phyloP scores from a whole-genome alignment of 2,888 invertebrate genomes.

The Bembecia ichneumoniformis region DNA sequence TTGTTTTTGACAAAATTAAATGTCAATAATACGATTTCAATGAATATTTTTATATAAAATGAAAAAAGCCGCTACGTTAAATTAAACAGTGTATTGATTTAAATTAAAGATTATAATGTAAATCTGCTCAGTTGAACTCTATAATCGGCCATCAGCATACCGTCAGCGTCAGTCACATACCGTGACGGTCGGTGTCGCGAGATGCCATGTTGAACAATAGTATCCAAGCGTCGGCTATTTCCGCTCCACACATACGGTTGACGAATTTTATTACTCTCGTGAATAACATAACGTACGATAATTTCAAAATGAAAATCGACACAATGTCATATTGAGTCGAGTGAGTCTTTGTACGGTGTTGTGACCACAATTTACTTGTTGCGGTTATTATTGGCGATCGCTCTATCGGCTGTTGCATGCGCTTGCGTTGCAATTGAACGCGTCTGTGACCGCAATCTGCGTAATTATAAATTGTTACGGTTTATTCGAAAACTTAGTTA shows the following conservation, averaged over 20 bases:
- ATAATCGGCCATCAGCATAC: conserved; percentile 33
- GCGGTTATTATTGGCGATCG: neutral
- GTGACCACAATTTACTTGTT: neutral
- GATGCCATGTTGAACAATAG: conserved; percentile 39
- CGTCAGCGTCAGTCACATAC: conserved; percentile 23
- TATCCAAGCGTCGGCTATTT: neutral
- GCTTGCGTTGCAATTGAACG: conserved; percentile 6
- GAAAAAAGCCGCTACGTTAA: conserved; percentile 14
- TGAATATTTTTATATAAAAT: conserved; percentile 14
- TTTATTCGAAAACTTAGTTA: conserved; percentile 35
- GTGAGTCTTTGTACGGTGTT: too few species aligned
- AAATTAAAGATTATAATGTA: conserved; percentile 32
- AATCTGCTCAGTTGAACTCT: conserved; percentile 29
- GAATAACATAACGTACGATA: too few species aligned
- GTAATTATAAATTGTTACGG: conserved; percentile 32
- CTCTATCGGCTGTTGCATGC: neutral
- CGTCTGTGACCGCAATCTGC: conserved; percentile 23
- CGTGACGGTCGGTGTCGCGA: conserved; percentile 39
- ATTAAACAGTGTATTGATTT: conserved; percentile 37
- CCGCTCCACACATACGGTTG: too few species aligned
- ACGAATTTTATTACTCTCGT: too few species aligned
- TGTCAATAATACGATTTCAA: conserved; percentile 40
- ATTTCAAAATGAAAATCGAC: too few species aligned
- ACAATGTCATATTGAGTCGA: too few species aligned
- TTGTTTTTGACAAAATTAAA: too few species aligned